Base-by-base conservation (phyloP, 2,797 vertebrate genomes). In the Poeciliopsis gracilis region DNA sequence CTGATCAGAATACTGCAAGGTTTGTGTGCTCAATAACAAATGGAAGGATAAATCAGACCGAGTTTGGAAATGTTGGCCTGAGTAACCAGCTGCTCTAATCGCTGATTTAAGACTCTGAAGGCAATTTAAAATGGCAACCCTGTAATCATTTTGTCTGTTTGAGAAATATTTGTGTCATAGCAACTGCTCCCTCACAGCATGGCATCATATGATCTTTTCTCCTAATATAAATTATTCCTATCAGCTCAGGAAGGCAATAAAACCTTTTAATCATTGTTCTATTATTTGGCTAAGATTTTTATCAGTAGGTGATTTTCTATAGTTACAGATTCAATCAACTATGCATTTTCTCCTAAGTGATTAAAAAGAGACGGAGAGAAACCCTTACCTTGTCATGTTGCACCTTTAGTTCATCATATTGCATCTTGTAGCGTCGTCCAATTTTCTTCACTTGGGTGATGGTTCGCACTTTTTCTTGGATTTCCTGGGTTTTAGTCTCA, bases 391-490 rank as follows among this genome's bases (percentile, higher is more conserved):
- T 98, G 85, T 99, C 97, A 36, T 99, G 95, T 15, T 97, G 94
- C 51, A 95, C 94, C 89, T 99, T 99, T 13, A 99, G 96, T 79
- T 99, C 98, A 83, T 99, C 98, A 76, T 97, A 99, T 0, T 99
- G 98, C 51, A 96, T 98, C 91, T 99, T 99, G 88, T 99, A 99
- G 69, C 98, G 95, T 1, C 98, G 97, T 15, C 98, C 98, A 1
- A 99, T 98, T 94, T 98, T 99, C 94, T 98, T 99, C 78, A 99
- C 98, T 90, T 99, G 98, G 25, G 95, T 97, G 90, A 99, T 98
- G 16, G 97, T 99, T 94, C 96, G 97, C 3, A 91, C 66, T 89
- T 97, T 99, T 78, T 98, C 97, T 88, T 95, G 97, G 76, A 98
- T 95, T 61, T 99, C 98, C 55, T 95, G 90, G 75, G 93, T 95